Conservation (phyloP, 64 coral and sea anemone genomes). For the Trachythela sp. region DNA sequence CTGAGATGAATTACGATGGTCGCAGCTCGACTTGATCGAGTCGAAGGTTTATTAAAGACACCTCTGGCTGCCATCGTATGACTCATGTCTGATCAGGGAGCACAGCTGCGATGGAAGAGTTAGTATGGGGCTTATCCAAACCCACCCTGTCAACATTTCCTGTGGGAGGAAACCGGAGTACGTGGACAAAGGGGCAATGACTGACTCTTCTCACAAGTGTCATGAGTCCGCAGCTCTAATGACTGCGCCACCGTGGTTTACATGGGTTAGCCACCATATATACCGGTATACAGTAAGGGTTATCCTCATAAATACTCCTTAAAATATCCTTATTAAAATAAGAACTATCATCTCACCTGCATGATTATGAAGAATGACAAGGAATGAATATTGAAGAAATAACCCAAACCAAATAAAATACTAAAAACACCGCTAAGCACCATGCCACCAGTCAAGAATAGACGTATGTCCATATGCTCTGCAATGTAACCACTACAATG, state of each 20-base stretch:
- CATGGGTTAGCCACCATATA: background rate
- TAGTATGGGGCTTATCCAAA: too few species aligned
- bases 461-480: conserved; percentile 81
- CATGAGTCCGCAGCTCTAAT: background rate
- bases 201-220: too few species aligned
- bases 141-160: too few species aligned
- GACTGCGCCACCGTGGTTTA: background rate
- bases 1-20: too few species aligned
- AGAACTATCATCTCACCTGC: conserved; percentile 60
- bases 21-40: background rate
- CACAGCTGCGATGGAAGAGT: too few species aligned
- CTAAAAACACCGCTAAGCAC: conserved; percentile 61
- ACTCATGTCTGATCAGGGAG: too few species aligned
- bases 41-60: too few species aligned
- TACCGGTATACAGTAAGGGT: background rate
- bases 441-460: conserved; percentile 75
- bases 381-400: conserved; percentile 72
- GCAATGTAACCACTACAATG: conserved; percentile 80
- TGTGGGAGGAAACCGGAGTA: too few species aligned
- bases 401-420: conserved; percentile 80
- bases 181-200: too few species aligned
- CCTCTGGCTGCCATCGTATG: too few species aligned
- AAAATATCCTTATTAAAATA: too few species aligned
- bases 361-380: conserved; percentile 67
- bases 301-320: too few species aligned